A percentile compares a stretch with the other conserved stretches of the same genome.
Conservation (phyloP, 2,888 invertebrate genomes). For the Xestia sexstrigata region DNA sequence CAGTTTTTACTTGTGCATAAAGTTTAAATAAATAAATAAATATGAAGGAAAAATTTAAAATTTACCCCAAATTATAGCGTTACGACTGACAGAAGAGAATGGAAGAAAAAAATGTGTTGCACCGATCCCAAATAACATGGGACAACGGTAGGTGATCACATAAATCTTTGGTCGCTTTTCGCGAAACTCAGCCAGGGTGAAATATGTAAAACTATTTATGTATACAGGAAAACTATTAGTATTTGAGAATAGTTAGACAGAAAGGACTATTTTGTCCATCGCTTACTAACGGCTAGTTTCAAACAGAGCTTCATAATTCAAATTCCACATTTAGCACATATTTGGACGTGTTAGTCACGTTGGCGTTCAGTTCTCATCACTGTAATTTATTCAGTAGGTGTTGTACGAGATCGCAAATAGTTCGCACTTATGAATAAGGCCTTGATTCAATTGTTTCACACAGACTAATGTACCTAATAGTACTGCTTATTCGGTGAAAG, state of each 20-base stretch:
- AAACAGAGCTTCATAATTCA: constrained; percentile 28
- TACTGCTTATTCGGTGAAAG: constrained; percentile 67
- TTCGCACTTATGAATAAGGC: constrained; percentile 73
- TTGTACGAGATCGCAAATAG: constrained; percentile 65
- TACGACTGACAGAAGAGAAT: no score
- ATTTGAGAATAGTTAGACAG: constrained; percentile 2
- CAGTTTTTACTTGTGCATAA: no score
- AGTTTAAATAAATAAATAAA: no score
- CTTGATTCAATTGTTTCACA: constrained; percentile 75
- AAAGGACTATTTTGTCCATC: not conserved
- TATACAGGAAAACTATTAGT: not conserved
- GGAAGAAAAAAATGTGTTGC: no score
- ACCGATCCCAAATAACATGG: no score
- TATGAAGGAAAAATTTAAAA: no score
- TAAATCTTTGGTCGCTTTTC: not conserved
- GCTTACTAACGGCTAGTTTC: constrained; percentile 1
- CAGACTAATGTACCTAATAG: constrained; percentile 51
- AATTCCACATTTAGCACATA: constrained; percentile 46
- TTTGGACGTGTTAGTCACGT: constrained; percentile 46
- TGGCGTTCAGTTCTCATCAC: constrained; percentile 37
- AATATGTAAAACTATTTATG: not conserved
- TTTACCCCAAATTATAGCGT: no score
- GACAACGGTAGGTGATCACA: no score
- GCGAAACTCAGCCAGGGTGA: not conserved
- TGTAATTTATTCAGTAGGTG: constrained; percentile 62